phyloP scores from a whole-genome alignment of 2,888 invertebrate species.

The Dione juno region DNA sequence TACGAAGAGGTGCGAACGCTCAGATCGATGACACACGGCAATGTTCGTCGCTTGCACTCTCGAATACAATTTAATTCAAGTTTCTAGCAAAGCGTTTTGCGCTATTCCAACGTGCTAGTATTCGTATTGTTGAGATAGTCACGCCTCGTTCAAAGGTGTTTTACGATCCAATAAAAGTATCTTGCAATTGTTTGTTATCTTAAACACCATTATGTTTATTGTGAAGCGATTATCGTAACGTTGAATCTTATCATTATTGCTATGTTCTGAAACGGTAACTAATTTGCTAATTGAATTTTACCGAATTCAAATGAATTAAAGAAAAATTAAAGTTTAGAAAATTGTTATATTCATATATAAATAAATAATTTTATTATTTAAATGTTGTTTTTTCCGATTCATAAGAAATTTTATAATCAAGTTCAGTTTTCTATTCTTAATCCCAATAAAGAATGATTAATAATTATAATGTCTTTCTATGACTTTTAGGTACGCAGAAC shows the following conservation, averaged over 20 bases:
- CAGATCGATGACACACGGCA: constrained; percentile 64
- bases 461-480: not conserved
- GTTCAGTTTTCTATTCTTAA: no score
- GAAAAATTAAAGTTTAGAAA: not conserved
- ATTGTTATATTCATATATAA: not conserved
- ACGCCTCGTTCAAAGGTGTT: constrained; percentile 30
- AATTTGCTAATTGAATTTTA: constrained; percentile 39
- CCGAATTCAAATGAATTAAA: constrained; percentile 16
- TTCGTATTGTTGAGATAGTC: constrained; percentile 3
- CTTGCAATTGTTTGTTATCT: constrained; percentile 44
- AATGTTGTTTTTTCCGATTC: not conserved
- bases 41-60: constrained; percentile 52
- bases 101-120: not conserved
- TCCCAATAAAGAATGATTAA: not conserved
- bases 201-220: constrained; percentile 40
- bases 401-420: not conserved
- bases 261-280: constrained; percentile 38
- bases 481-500: constrained; percentile 91
- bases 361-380: no score
- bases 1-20: constrained; percentile 52
- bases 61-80: constrained; percentile 53
- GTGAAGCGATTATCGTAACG: constrained; percentile 42
- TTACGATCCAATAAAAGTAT: constrained; percentile 45
- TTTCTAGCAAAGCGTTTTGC: constrained; percentile 38
- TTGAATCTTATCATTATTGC: constrained; percentile 41